Evolutionary conservation across 2,797 vertebrate genomes (phyloP), one percentile per base, ranked within the genome.

Genomic region (Kryptolebias ocellatus): DNA sequence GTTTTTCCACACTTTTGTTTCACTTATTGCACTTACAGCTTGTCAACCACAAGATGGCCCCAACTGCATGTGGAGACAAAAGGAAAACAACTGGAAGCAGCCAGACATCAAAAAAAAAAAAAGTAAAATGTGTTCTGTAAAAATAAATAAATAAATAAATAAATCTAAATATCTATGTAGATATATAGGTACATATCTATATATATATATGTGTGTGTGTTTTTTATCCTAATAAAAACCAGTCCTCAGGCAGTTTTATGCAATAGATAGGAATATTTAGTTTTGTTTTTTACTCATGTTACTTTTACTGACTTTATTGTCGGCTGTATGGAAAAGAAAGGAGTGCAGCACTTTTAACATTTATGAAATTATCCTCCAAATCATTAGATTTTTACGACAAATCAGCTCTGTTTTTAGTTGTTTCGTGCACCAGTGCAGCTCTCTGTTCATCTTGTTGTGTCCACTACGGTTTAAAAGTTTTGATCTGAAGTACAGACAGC

Each of bases 11-110:
- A 12, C 0, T 9, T 31, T 11, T 5, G 2, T 50, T 73, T n/a
- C 8, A 53, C 7, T 51, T 8, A 5, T 2, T 84, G 79, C 51
- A 65, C 31, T 79, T 74, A 58, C 71, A 17, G 51, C 11, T 2
- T 56, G 58, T 53, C 0, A 55, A 29, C 83, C 91, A 89, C 28
- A 67, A 15, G 90, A 70, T 78, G 89, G 80, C 53, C 37, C 17
- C 20, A 7, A 11, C 17, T 56, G 12, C 54, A 51, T 47, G 8
- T 2, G 9, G 20, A 61, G n/a, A 28, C 46, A 49, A 64, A 27
- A 39, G 6, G 5, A 15, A 16, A 34, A 42, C 9, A n/a, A 47
- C 18, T 2, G 14, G 4, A 29, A 59, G 9, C 14, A 70, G 11
- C 0, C 8, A 55, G 4, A 5, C 10, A 17, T 3, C 4, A 1